Percentiles rank a stretch among this genome's conserved stretches.
Conservation (phyloP, 2,113 vertebrate genomes). For the Sciurus niger region DNA sequence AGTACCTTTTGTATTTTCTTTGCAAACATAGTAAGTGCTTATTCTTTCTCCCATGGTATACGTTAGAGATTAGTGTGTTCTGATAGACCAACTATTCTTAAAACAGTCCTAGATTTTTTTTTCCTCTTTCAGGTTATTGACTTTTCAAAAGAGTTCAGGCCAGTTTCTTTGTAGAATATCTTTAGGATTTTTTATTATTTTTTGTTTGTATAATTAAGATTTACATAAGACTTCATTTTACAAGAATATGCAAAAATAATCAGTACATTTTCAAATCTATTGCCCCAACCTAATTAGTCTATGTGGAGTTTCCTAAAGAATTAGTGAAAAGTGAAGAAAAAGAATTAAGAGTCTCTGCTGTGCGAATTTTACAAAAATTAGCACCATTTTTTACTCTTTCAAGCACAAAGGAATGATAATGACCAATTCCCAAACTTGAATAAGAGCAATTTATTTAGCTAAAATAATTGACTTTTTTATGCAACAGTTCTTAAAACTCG, state of each 20-base stretch:
- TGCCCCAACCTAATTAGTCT: background rate
- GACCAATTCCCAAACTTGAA: background rate
- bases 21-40: background rate
- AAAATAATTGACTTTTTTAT: background rate
- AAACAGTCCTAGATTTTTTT: background rate
- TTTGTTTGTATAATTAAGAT: background rate
- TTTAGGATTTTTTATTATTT: background rate
- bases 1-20: constrained; percentile 21
- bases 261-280: background rate
- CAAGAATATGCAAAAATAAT: background rate
- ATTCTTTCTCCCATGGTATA: background rate
- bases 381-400: background rate
- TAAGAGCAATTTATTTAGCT: background rate
- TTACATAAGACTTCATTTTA: background rate
- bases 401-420: background rate
- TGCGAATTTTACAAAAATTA: background rate
- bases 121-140: background rate
- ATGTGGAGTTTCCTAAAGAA: background rate
- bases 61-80: background rate
- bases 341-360: background rate
- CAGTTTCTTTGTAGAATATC: background rate
- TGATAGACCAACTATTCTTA: background rate
- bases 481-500: background rate
- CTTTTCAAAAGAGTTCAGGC: background rate
- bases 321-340: background rate